Conservation (phyloP, 2,888 invertebrate species). For the Agrochola macilenta region DNA sequence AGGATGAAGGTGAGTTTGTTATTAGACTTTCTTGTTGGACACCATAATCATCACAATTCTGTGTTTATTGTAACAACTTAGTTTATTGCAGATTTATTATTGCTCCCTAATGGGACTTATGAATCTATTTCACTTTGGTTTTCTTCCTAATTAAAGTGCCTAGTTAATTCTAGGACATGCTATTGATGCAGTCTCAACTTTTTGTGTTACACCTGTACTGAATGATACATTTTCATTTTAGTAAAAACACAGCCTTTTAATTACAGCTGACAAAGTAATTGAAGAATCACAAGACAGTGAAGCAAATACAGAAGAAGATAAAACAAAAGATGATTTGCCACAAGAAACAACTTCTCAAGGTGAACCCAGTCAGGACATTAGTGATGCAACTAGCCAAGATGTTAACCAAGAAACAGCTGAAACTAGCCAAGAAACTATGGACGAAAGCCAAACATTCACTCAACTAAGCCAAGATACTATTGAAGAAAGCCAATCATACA, state of each 20-base stretch:
- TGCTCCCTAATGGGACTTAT: neutral
- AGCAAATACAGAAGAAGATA: constrained; percentile 62
- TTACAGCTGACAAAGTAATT: constrained; percentile 45
- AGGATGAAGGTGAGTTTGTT: constrained; percentile 69
- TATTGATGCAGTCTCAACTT: neutral
- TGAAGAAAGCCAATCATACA: constrained; percentile 55
- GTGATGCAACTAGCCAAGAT: constrained; percentile 44
- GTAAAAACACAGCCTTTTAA: neutral
- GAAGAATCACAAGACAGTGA: constrained; percentile 55
- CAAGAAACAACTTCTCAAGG: constrained; percentile 67
- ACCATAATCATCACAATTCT: neutral
- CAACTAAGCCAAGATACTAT: constrained; percentile 42
- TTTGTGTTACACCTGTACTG: neutral
- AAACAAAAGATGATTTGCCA: constrained; percentile 63
- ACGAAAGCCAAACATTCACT: constrained; percentile 41
- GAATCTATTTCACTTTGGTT: neutral
- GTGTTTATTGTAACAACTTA: neutral
- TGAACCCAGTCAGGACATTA: constrained; percentile 51
- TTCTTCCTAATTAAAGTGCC: neutral
- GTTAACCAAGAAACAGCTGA: constrained; percentile 14
- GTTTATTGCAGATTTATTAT: too few species aligned
- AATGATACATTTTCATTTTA: neutral
- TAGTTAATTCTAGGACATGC: neutral
- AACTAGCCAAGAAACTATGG: constrained; percentile 11
- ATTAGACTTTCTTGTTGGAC: neutral